These are phyloP conservation scores for Petaurus breviceps DNA, from an alignment of 2,113 vertebrate genomes.

Conservation along the genomic window DNA sequence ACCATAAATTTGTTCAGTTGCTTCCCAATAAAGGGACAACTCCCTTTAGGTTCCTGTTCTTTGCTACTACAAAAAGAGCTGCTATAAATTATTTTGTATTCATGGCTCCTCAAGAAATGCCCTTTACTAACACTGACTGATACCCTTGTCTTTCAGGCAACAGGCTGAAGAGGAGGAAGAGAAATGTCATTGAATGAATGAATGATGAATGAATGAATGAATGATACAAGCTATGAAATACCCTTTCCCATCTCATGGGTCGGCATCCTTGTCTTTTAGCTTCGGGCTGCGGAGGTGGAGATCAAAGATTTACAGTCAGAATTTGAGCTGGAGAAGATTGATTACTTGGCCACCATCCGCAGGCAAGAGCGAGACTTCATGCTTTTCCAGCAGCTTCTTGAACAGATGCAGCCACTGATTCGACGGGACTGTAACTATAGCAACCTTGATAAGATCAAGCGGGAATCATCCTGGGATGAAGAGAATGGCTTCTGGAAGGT, in stretches of 20 bases:
- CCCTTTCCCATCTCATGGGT: not conserved
- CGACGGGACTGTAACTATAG: conserved; percentile 91
- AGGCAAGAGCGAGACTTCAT: conserved; percentile 87
- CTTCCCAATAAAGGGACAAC: not conserved
- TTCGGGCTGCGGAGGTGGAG: conserved; percentile 89
- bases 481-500: conserved; percentile 89
- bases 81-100: not conserved
- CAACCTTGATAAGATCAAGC: conserved; percentile 88
- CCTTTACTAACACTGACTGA: not conserved
- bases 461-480: conserved; percentile 90
- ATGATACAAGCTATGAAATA: accelerated
- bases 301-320: conserved; percentile 91
- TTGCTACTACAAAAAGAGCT: not conserved
- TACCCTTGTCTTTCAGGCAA: not conserved
- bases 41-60: not conserved
- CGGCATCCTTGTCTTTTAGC: conserved; percentile 76
- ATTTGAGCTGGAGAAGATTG: conserved; percentile 90
- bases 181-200: not conserved
- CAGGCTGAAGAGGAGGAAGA: not conserved
- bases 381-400: conserved; percentile 89
- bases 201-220: accelerated
- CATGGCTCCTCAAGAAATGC: not conserved
- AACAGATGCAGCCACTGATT: conserved; percentile 88
- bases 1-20: not conserved
- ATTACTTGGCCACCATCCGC: conserved; percentile 89